Evolutionary conservation across 2,888 invertebrate species (phyloP), one percentile per base, ranked within the genome.

Genomic region (Pyralis farinalis): DNA sequence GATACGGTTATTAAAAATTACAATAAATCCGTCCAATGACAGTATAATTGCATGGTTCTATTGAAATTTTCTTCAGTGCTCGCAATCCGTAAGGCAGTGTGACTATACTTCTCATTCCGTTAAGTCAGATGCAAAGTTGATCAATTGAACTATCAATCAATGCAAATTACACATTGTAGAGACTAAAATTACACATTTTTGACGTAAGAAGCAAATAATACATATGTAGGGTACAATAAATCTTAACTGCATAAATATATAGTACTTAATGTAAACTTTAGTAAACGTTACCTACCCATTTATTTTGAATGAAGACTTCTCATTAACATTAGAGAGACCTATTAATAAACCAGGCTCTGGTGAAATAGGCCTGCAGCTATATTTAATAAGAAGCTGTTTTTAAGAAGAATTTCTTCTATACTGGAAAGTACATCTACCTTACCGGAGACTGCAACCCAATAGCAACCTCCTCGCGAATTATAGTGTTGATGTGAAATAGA

Each of bases 11-110:
- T 74, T 73, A 75, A 71, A 62, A 68, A 72, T 68, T 66, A 69
- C 68, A 70, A 74, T 78, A 77, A 77, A 74, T 78, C 68, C 63
- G 56, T 55, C 44, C 57, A 69, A 59, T 71, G 79, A 80, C 83
- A 77, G 69, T 55, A 53, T 81, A 81, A 79, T 82, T 77, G 71
- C 60, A 49, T 51, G 55, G 63, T 61, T 61, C 63, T 63, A 67
- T 66, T 63, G 68, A 68, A 71, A 70, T 68, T 62, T 63, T 64
- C 55, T 56, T 44, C 44, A 32, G 30, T 48, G 60, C 55, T 70
- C 57, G 64, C 64, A 73, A 69, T 63, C 61, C 58, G 59, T 59
- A 55, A 56, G 58, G 55, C 53, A 53, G 52, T 52, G 53, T 55
- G 48, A 8, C 11, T 9, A 27, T 54, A 53, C 60, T 60, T 59